A percentile compares a stretch with the other conserved stretches of the same genome.
phyloP scores from a whole-genome alignment of 2,888 invertebrate genomes.

The Leptopilina syphax region DNA sequence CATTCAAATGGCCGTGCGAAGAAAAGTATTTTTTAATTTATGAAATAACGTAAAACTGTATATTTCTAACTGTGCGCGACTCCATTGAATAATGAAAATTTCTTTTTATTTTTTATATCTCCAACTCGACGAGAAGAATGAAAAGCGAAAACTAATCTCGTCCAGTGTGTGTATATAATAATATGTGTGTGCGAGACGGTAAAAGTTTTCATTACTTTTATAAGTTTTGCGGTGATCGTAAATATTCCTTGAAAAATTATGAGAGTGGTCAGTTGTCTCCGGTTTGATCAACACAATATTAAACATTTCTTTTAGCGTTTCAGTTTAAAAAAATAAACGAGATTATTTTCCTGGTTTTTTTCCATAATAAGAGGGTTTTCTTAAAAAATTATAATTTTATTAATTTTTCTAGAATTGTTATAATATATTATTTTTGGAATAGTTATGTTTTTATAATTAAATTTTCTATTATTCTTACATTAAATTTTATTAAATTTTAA shows the following conservation, averaged over 20 bases:
- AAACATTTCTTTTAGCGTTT: not conserved
- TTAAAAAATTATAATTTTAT: too few species aligned
- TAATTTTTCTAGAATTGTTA: too few species aligned
- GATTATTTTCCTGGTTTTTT: too few species aligned
- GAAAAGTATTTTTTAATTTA: not conserved
- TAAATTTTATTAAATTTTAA: too few species aligned
- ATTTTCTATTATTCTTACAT: too few species aligned
- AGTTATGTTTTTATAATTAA: too few species aligned
- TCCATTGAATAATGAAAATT: slow-evolving; percentile 14
- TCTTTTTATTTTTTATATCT: not conserved
- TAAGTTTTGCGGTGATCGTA: not conserved
- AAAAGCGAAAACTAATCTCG: not conserved
- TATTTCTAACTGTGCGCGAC: not conserved
- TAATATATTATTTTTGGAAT: too few species aligned
- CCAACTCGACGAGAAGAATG: not conserved
- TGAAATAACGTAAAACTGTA: slow-evolving; percentile 1
- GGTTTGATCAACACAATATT: slow-evolving; percentile 1
- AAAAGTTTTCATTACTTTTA: slow-evolving; percentile 27
- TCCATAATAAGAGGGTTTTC: too few species aligned
- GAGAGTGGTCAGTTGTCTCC: slow-evolving; percentile 14
- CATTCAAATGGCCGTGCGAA: not conserved
- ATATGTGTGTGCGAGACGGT: not conserved
- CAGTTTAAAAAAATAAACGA: too few species aligned
- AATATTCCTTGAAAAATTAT: slow-evolving; percentile 3
- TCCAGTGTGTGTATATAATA: not conserved